Conservation (phyloP, 2,113 vertebrate genomes). For the Taurulus bubalis region DNA sequence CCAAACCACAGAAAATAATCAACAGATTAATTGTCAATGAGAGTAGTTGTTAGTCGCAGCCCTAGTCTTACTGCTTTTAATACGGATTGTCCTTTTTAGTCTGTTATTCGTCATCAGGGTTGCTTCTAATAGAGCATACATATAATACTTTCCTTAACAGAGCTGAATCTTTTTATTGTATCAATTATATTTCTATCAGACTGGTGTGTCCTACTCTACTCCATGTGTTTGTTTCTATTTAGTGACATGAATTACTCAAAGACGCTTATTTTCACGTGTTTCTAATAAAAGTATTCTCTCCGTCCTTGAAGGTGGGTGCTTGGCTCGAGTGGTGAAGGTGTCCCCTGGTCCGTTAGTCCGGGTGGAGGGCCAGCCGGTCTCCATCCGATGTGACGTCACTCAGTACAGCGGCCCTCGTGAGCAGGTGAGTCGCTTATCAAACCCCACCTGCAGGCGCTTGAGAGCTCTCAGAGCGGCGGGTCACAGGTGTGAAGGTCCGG, state of each 20-base stretch:
- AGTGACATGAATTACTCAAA: background rate
- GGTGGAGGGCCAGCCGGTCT: slow-evolving; percentile 88
- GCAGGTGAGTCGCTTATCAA: slow-evolving; percentile 79
- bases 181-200: background rate
- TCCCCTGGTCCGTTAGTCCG: slow-evolving; percentile 88
- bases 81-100: background rate
- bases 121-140: background rate
- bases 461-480: no score
- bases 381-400: slow-evolving; percentile 89
- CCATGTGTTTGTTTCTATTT: background rate
- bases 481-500: background rate
- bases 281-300: background rate
- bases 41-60: no score
- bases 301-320: slow-evolving; percentile 75
- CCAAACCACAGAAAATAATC: background rate
- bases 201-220: background rate
- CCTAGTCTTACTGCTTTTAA: background rate
- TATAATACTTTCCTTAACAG: background rate
- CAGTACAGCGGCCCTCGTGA: slow-evolving; percentile 92
- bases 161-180: background rate
- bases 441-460: background rate
- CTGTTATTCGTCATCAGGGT: background rate
- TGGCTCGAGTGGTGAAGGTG: slow-evolving; percentile 89
- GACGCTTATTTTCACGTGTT: background rate
- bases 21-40: background rate